Percentiles rank a stretch among this genome's conserved stretches.
Conservation (phyloP, 2,113 vertebrate genomes). For the Xyrauchen texanus region DNA sequence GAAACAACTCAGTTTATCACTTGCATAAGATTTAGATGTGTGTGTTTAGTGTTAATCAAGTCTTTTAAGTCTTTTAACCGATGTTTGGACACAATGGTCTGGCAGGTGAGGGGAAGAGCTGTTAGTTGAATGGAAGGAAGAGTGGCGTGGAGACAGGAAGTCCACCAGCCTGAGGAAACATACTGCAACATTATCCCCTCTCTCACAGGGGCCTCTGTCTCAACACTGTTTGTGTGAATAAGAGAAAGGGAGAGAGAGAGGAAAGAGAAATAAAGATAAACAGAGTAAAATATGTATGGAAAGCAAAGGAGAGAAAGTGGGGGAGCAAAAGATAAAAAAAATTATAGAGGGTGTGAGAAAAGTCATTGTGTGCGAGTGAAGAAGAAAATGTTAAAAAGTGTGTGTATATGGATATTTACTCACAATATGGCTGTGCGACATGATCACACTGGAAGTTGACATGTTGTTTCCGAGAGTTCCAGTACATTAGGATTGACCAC, state of each 20-base stretch:
- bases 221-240: neutral
- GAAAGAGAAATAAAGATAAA: conserved; percentile 18
- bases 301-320: neutral
- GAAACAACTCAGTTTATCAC: too few relatives aligned
- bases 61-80: conserved; percentile 18
- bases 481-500: too few relatives aligned
- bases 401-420: too few relatives aligned
- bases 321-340: neutral
- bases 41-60: too few relatives aligned
- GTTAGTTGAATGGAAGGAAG: conserved; percentile 49
- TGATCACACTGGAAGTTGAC: too few relatives aligned
- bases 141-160: conserved; percentile 49
- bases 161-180: conserved; percentile 39
- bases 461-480: too few relatives aligned
- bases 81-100: conserved; percentile 46
- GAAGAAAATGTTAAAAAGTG: too few relatives aligned
- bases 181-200: neutral
- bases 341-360: too few relatives aligned
- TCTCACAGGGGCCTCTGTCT: neutral
- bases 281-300: neutral
- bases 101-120: conserved; percentile 34
- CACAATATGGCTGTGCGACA: too few relatives aligned
- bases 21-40: too few relatives aligned
- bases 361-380: too few relatives aligned
- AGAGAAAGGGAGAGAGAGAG: neutral